phyloP scores from a whole-genome alignment of 2,113 vertebrate species.

The Scatophagus argus region DNA sequence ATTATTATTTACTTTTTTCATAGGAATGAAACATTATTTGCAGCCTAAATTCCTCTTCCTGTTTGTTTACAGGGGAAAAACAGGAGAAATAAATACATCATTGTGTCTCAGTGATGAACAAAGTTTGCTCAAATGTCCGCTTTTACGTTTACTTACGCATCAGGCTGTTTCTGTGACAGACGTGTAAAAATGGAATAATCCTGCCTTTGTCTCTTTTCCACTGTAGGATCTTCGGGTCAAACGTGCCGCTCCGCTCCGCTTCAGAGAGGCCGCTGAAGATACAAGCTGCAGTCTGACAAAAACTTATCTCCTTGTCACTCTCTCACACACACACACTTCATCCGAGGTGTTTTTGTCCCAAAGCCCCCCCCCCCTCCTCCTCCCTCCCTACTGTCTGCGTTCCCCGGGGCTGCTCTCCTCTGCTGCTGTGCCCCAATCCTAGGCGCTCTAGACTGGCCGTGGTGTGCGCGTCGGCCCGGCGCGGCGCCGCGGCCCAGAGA shows the following conservation, averaged over 20 bases:
- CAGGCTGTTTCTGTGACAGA: conserved; percentile 18
- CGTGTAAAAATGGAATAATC: background rate
- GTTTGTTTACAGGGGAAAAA: background rate
- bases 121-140: background rate
- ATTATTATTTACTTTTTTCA: background rate
- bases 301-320: conserved; percentile 1
- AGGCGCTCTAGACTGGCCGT: conserved; percentile 58
- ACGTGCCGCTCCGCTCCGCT: background rate
- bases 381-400: conserved; percentile 38
- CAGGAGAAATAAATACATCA: background rate
- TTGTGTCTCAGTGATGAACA: background rate
- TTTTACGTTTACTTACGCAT: conserved; percentile 65
- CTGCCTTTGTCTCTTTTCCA: background rate
- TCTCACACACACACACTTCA: conserved; percentile 21
- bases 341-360: conserved; percentile 68
- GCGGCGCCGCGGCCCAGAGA: conserved; percentile 72
- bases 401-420: conserved; percentile 43
- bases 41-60: background rate
- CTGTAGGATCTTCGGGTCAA: background rate
- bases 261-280: background rate
- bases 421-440: conserved; percentile 59
- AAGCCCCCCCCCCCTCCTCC: conserved; percentile 15
- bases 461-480: conserved; percentile 45
- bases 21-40: background rate
- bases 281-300: conserved; percentile 8